Evolutionary conservation across 2,797 vertebrate genomes (phyloP).

Genomic region (Tadarida brasiliensis): DNA sequence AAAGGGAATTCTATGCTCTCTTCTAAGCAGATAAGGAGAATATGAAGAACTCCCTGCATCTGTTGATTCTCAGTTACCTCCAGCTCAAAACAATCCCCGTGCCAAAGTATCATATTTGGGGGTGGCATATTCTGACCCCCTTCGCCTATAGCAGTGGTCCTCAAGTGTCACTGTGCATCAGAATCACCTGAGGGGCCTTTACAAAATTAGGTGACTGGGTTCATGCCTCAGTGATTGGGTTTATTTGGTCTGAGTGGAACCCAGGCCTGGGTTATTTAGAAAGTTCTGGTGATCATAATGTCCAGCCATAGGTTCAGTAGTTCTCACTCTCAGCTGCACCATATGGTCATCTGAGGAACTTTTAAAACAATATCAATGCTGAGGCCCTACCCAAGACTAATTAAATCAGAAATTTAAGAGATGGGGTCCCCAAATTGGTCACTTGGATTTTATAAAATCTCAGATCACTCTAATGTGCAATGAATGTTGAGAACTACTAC

Average conservation of each 20-base stretch:
- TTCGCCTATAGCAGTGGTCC: background rate
- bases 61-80: background rate
- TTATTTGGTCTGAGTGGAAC: background rate
- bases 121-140: background rate
- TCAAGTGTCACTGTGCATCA: background rate
- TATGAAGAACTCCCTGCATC: background rate
- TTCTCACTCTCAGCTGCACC: background rate
- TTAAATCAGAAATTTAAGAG: background rate
- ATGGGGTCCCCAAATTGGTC: background rate
- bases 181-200: background rate
- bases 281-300: background rate
- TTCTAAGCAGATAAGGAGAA: background rate
- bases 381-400: background rate
- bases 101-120: background rate
- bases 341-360: background rate
- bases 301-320: rapidly evolving
- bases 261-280: background rate
- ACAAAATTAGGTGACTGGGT: background rate
- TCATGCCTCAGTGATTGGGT: background rate
- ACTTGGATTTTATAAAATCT: conserved; percentile 34
- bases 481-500: background rate
- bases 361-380: background rate
- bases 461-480: background rate
- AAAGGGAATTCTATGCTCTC: background rate
- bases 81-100: background rate